Percentiles rank a stretch among this genome's conserved stretches.
Evolutionary conservation across 2,797 vertebrate species (phyloP).

Genomic region (Leptodactylus fallax): DNA sequence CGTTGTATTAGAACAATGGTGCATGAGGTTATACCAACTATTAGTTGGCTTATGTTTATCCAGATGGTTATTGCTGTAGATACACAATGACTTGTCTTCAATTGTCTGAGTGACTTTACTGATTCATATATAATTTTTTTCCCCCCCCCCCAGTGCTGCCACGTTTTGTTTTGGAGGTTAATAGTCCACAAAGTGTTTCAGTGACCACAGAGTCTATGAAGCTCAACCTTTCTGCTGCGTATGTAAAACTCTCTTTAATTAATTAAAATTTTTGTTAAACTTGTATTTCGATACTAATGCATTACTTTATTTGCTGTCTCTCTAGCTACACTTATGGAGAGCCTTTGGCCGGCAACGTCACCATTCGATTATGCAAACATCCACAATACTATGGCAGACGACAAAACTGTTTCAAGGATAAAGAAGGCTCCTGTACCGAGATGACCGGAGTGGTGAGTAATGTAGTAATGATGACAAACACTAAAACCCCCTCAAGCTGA

Average conservation of each 20-base stretch:
- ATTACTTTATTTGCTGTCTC: neutral
- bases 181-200: neutral
- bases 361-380: neutral
- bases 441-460: conserved; percentile 40
- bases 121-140: no score
- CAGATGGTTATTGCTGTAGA: no score
- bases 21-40: no score
- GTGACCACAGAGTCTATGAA: neutral
- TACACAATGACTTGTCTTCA: no score
- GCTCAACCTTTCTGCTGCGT: neutral
- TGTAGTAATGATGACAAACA: neutral
- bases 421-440: neutral
- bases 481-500: no score
- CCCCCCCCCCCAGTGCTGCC: conserved; percentile 27
- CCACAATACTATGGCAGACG: neutral
- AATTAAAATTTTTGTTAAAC: no score
- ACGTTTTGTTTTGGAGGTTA: neutral
- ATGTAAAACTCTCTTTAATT: no score
- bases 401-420: conserved; percentile 35
- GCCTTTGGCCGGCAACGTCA: conserved; percentile 3
- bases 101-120: no score
- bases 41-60: no score
- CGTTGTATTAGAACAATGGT: no score
- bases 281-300: neutral
- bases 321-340: conserved; percentile 35